phyloP scores from a whole-genome alignment of 1,140 invertebrate genomes.

The Bactericera cockerelli region DNA sequence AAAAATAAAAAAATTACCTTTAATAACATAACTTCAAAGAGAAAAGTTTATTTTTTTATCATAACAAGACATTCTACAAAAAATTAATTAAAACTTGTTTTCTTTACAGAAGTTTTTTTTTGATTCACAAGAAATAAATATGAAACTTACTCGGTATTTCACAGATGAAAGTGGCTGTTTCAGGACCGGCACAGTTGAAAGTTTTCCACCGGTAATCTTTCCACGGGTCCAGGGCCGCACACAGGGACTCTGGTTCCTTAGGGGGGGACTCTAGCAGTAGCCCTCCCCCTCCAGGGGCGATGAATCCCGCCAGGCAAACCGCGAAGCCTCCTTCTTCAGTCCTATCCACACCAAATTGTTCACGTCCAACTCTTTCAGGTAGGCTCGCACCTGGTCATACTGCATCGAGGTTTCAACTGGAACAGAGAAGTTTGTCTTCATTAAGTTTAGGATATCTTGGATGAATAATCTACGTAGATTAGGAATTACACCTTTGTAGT shows the following conservation, averaged over 20 bases:
- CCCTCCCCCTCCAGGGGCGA: conserved; percentile 42
- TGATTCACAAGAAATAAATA: too few species aligned
- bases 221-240: conserved; percentile 48
- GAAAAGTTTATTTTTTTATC: too few species aligned
- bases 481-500: too few species aligned
- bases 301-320: conserved; percentile 48
- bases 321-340: conserved; percentile 44
- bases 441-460: conserved; percentile 6
- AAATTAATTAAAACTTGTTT: too few species aligned
- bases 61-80: too few species aligned
- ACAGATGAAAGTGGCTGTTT: conserved; percentile 53
- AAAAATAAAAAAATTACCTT: too few species aligned
- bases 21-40: too few species aligned
- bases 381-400: conserved; percentile 52
- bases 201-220: conserved; percentile 54
- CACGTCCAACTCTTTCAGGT: conserved; percentile 55
- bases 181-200: conserved; percentile 49
- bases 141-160: conserved; percentile 48
- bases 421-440: conserved; percentile 22
- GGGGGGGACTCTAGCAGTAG: conserved; percentile 41
- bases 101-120: too few species aligned
- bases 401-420: conserved; percentile 54
- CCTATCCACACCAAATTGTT: conserved; percentile 56
- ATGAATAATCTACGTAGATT: too few species aligned
- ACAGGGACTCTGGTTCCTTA: conserved; percentile 36